A percentile compares a stretch with the other conserved stretches of the same genome.
These are phyloP conservation scores for Callosobruchus maculatus DNA, from an alignment of 2,888 invertebrate species.

Conservation along the genomic window DNA sequence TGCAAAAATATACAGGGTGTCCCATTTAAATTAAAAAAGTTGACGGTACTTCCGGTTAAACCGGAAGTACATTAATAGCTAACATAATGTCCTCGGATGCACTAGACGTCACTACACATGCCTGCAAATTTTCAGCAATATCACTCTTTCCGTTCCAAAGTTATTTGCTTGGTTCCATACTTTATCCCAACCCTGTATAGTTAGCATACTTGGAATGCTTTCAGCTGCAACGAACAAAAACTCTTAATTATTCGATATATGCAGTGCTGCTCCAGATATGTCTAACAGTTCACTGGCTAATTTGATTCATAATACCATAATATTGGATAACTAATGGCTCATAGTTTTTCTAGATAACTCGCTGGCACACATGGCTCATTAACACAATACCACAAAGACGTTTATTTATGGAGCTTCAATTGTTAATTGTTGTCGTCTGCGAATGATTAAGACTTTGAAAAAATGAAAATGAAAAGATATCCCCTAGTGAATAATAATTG, in stretches of 20 bases:
- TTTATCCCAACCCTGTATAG: too few relatives aligned
- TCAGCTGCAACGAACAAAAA: not conserved
- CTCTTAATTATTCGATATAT: not conserved
- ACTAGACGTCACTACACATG: too few relatives aligned
- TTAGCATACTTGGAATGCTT: not conserved
- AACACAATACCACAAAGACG: not conserved
- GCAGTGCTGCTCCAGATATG: not conserved
- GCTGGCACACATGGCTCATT: not conserved
- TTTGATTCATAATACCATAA: not conserved
- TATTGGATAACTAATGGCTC: not conserved
- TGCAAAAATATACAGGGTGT: too few relatives aligned
- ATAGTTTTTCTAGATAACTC: not conserved
- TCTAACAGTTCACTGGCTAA: not conserved
- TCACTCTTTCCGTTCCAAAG: too few relatives aligned
- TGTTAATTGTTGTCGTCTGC: not conserved
- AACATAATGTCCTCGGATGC: too few relatives aligned
- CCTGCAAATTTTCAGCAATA: too few relatives aligned
- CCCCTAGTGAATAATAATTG: not conserved
- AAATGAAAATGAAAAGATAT: not conserved
- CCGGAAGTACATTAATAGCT: too few relatives aligned
- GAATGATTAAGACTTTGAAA: not conserved
- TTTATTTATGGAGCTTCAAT: not conserved
- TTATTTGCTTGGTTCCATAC: too few relatives aligned
- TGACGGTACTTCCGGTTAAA: too few relatives aligned
- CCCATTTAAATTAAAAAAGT: too few relatives aligned